Conservation (phyloP, 2,888 invertebrate species). For the Calliscelio sp. region DNA sequence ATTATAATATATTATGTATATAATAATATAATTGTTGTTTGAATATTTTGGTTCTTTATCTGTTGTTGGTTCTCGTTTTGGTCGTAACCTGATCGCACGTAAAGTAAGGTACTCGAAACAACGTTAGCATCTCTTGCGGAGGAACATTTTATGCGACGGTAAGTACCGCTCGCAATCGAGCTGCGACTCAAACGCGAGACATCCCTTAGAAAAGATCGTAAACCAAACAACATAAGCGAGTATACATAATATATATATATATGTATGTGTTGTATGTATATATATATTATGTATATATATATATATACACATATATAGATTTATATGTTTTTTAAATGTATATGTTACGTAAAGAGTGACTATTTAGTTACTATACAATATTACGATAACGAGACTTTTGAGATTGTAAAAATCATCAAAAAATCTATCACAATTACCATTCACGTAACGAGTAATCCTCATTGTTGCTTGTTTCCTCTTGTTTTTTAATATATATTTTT, state of each 20-base stretch:
- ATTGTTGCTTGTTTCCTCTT: slow-evolving; percentile 77
- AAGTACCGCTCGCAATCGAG: slow-evolving; percentile 46
- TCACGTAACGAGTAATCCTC: slow-evolving; percentile 85
- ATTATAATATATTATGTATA: slow-evolving; percentile 72
- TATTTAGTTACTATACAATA: slow-evolving; percentile 86
- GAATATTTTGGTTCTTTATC: slow-evolving; percentile 22
- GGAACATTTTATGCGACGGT: slow-evolving; percentile 57
- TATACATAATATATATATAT: slow-evolving; percentile 69
- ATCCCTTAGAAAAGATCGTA: slow-evolving; percentile 26
- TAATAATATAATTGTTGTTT: slow-evolving; percentile 11
- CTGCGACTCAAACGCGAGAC: slow-evolving; percentile 23
- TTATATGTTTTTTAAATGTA: slow-evolving; percentile 52
- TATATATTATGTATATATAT: slow-evolving; percentile 31
- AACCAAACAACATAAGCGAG: slow-evolving; percentile 79
- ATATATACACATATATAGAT: slow-evolving; percentile 38
- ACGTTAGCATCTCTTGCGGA: slow-evolving; percentile 35
- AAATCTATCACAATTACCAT: slow-evolving; percentile 89
- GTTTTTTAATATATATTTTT: slow-evolving; percentile 76
- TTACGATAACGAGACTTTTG: slow-evolving; percentile 87
- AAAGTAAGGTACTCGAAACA: slow-evolving; percentile 49
- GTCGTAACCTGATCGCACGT: slow-evolving; percentile 7
- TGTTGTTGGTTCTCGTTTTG: neutral
- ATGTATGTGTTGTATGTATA: slow-evolving; percentile 9
- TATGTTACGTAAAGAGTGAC: slow-evolving; percentile 85
- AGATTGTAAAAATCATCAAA: slow-evolving; percentile 90